phyloP scores from a whole-genome alignment of 2,888 invertebrate genomes.

The Ichneumoninae sp. region DNA sequence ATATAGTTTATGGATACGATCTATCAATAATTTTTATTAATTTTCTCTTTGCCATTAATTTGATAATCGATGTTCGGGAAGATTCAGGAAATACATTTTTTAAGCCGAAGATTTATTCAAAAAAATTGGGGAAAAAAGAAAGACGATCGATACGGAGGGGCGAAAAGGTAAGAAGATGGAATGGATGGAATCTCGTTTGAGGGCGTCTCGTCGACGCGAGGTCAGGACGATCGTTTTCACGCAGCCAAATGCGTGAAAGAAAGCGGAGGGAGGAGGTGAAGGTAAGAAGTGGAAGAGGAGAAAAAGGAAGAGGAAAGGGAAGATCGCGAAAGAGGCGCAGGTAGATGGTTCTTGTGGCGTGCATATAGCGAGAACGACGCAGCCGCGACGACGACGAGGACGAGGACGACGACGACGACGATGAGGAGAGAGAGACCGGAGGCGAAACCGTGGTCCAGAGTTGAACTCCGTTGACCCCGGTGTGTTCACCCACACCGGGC shows the following conservation, averaged over 20 bases:
- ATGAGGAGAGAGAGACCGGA: constrained; percentile 69
- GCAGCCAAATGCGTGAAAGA: constrained; percentile 69
- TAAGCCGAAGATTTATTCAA: not conserved
- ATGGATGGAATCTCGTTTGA: constrained; percentile 51
- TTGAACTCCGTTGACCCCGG: constrained; percentile 80
- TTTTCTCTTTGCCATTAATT: not conserved
- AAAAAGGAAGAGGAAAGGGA: constrained; percentile 29
- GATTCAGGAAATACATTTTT: not conserved
- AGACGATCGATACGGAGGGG: constrained; percentile 5
- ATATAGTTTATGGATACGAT: not conserved
- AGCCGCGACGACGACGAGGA: constrained; percentile 32
- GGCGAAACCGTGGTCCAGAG: constrained; percentile 74
- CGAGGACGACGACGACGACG: constrained; percentile 41
- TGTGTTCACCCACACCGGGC: constrained; percentile 79
- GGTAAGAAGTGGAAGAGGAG: not conserved
- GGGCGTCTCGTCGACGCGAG: constrained; percentile 61
- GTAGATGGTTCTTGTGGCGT: constrained; percentile 31
- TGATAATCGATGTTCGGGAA: not conserved
- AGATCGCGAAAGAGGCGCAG: constrained; percentile 31
- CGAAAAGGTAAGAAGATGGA: constrained; percentile 3
- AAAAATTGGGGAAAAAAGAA: constrained; percentile 9
- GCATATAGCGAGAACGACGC: constrained; percentile 32
- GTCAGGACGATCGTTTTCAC: constrained; percentile 68
- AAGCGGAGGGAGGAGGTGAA: constrained; percentile 37
- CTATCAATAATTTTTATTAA: too few species aligned